Base-by-base conservation (phyloP, 1,140 invertebrate genomes). In the Cotesia glomerata region DNA sequence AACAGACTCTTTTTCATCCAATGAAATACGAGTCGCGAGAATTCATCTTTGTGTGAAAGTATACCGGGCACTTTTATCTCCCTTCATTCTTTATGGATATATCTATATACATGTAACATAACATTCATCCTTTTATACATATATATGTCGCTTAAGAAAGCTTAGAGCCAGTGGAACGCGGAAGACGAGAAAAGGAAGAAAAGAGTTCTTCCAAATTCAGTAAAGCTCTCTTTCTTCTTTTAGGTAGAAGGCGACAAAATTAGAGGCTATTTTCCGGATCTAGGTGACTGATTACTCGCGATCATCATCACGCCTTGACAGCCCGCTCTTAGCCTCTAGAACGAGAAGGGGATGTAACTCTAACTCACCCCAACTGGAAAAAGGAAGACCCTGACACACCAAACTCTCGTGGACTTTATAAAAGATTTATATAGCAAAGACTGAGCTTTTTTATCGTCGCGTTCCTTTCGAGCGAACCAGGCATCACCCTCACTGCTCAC, bases 21-120 rank as follows among this genome's bases (percentile, higher is more conserved):
- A 72, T 67, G 64, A 72, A 72, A 72, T 72, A 72, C 64, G 64
- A 72, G 63, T 72, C 36, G 71, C 54, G 64, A 67, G 32, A 72
- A 72, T 72, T 67, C 71, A 72, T 72, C 64, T 67, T 61, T 72
- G 64, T 72, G 71, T 67, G 64, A 72, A 72, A 72, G 71, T 72
- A 72, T 72, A 67, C 67, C 64, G 64, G 64, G 64, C 71, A 72
- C 71, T 67, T 72, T 72, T 72, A 72, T 72, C 71, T 72, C 59
- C 64, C 45, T 61, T 65, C 35, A 54, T 16, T 54, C 11, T 54
- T n/a, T 8, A 45, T 45, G 11, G 7, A 45, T 45, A 39, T 39
- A 39, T 8, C 5, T 39, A 54, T 54, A 54, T 54, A n/a, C 13
- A 54, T 54, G 52, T 54, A 54, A 26, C n/a, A 54, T 54, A 14